These are phyloP conservation scores for Apamea monoglypha DNA, from an alignment of 2,888 invertebrate species.

Conservation along the genomic window DNA sequence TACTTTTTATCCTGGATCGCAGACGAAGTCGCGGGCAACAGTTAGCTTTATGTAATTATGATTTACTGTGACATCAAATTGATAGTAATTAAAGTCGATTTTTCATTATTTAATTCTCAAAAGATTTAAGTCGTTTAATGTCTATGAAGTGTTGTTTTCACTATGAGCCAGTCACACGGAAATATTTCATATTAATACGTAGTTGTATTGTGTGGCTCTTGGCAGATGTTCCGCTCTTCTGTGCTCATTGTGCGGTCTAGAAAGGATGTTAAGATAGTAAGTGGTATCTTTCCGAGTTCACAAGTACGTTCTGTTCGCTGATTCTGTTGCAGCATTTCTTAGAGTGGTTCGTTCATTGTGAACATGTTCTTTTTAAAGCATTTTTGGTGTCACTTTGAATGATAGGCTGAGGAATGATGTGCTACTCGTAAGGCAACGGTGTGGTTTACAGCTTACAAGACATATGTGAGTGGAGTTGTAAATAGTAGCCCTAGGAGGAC, in stretches of 20 bases:
- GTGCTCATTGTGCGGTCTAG: conserved; percentile 2
- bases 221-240: conserved; percentile 11
- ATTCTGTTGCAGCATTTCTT: background rate
- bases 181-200: background rate
- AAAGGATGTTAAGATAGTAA: conserved; percentile 8
- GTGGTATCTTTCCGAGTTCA: conserved; percentile 13
- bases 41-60: no score
- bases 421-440: no score
- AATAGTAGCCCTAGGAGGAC: no score
- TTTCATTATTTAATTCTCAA: background rate
- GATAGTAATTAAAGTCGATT: no score
- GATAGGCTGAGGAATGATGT: no score
- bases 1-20: no score
- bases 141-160: background rate
- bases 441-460: no score
- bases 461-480: no score
- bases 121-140: background rate
- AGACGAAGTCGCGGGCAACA: no score
- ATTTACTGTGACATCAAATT: background rate
- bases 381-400: no score
- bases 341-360: background rate
- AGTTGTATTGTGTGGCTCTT: conserved; percentile 5
- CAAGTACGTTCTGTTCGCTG: background rate
- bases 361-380: background rate
- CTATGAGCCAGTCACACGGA: background rate